These are phyloP conservation scores for Peromyscus maniculatus DNA, from an alignment of 2,113 vertebrate species.

Conservation along the genomic window DNA sequence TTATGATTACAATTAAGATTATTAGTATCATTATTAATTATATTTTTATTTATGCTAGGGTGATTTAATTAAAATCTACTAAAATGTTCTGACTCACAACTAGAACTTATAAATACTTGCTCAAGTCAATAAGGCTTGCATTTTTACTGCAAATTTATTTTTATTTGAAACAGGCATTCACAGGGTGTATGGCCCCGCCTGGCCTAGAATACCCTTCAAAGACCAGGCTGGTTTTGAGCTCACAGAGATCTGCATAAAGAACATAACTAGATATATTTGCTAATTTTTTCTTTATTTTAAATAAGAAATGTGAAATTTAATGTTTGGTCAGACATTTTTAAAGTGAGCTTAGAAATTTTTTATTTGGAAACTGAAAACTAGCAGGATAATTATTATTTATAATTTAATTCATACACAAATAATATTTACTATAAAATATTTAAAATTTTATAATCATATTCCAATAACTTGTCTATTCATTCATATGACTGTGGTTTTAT, in stretches of 20 bases:
- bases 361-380: conserved; percentile 12
- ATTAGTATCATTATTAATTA: background rate
- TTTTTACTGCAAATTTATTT: background rate
- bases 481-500: background rate
- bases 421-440: background rate
- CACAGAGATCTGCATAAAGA: background rate
- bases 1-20: background rate
- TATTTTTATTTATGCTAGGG: background rate
- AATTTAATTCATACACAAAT: background rate
- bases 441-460: background rate
- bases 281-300: background rate
- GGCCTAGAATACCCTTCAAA: background rate
- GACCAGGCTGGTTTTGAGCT: background rate
- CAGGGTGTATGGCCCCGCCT: background rate
- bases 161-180: background rate
- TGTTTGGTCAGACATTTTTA: background rate
- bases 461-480: background rate
- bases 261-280: background rate
- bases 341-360: background rate
- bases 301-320: background rate
- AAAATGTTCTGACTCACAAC: background rate
- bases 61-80: background rate
- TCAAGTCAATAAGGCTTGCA: background rate
- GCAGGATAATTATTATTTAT: background rate
- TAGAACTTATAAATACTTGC: background rate